Percentiles rank a stretch among this genome's conserved stretches.
Conservation (phyloP, 1,140 invertebrate genomes). For the Zaprionus kolodkinae region DNA sequence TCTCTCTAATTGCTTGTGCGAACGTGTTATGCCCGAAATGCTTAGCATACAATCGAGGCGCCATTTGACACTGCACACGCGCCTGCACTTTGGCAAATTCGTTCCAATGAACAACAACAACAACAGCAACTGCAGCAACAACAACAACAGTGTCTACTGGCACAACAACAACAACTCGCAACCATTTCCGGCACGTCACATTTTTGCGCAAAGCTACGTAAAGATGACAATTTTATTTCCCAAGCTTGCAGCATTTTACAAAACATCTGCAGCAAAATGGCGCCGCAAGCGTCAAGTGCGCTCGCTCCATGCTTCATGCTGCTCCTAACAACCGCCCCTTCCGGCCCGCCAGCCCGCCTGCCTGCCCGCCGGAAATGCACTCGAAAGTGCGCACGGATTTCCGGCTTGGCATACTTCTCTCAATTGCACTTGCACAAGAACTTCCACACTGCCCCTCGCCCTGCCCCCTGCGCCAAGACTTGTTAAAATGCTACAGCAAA, state of each 20-base stretch:
- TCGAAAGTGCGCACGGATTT: constrained; percentile 69
- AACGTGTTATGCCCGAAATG: constrained; percentile 24
- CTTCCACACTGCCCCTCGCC: neutral
- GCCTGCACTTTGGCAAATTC: constrained; percentile 54
- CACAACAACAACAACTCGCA: constrained; percentile 28
- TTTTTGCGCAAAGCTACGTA: constrained; percentile 26
- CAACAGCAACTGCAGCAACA: constrained; percentile 19
- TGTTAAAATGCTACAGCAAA: constrained; percentile 38
- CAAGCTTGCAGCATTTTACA: constrained; percentile 35
- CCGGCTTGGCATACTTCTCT: constrained; percentile 41
- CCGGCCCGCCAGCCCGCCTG: constrained; percentile 36
- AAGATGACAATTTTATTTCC: constrained; percentile 63
- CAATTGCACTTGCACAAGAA: constrained; percentile 22
- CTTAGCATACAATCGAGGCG: constrained; percentile 52
- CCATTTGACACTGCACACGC: constrained; percentile 44
- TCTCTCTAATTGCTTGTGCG: constrained; percentile 16
- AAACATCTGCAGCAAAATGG: constrained; percentile 40
- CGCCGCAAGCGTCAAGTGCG: constrained; percentile 40
- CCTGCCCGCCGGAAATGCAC: constrained; percentile 65
- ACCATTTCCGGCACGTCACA: constrained; percentile 54
- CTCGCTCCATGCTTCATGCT: neutral
- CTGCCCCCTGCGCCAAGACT: neutral
- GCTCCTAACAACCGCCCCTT: neutral
- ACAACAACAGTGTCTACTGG: no score
- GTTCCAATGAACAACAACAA: constrained; percentile 25